phyloP scores from a whole-genome alignment of 1,140 invertebrate species.

The Nixonia krombeini region DNA sequence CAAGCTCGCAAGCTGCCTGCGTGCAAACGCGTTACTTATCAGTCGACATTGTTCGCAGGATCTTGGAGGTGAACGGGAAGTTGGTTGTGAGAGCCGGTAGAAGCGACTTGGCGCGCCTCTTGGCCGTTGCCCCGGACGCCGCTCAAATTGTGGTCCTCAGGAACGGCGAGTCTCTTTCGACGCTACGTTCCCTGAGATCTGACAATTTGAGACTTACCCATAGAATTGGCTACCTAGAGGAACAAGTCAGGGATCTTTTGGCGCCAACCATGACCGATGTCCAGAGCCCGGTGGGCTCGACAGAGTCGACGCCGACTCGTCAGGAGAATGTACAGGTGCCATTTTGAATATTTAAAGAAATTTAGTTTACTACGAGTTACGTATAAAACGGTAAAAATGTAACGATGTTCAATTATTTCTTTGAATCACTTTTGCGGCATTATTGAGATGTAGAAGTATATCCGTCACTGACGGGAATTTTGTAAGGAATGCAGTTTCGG shows the following conservation, averaged over 20 bases:
- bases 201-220: constrained; percentile 89
- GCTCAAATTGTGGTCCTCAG: constrained; percentile 69
- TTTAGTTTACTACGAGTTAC: too few species aligned
- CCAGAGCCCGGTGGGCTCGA: constrained; percentile 24
- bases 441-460: too few species aligned
- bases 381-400: too few species aligned
- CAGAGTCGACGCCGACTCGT: constrained; percentile 17
- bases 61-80: constrained; percentile 89
- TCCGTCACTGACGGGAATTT: too few species aligned
- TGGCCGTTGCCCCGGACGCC: constrained; percentile 74
- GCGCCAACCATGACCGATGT: constrained; percentile 57
- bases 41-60: constrained; percentile 69
- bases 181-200: constrained; percentile 76
- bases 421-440: too few species aligned
- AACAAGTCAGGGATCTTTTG: constrained; percentile 83
- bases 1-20: neutral
- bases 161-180: constrained; percentile 74
- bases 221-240: constrained; percentile 89
- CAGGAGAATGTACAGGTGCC: constrained; percentile 60
- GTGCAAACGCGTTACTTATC: constrained; percentile 17
- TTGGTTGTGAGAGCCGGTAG: constrained; percentile 78
- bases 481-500: too few species aligned
- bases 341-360: too few species aligned
- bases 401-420: too few species aligned
- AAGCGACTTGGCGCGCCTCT: constrained; percentile 78